Evolutionary conservation across 2,797 vertebrate species (phyloP), one percentile per base, ranked within the genome.

Genomic region (Anabacerthia variegaticeps): DNA sequence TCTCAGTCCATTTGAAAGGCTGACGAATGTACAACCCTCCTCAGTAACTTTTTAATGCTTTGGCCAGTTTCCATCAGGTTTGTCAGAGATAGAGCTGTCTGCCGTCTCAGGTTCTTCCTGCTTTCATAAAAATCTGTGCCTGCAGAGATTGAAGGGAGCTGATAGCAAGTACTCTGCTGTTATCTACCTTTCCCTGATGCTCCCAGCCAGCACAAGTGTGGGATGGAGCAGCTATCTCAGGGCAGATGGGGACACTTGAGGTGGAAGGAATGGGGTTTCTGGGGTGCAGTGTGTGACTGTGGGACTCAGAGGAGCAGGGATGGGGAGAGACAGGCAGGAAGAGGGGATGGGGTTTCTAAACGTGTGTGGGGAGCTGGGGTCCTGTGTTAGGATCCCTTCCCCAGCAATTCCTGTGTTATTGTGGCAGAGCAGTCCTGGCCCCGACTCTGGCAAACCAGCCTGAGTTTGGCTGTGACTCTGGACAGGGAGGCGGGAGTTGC

Each of bases 231-330:
- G 22, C 34, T 36, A 43, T 28, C 69, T 37, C 1, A 1, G 59
- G 46, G 9, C 48, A 37, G 18, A 34, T 0, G 1, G 27, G 41
- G 51, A 56, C 12, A 23, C 3, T 2, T 1, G 0, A 17, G 4
- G 21, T 36, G 26, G 11, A 30, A 26, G 37, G 22, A 12, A 7
- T 63, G 41, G 27, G 30, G 37, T 15, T 32, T 62, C 36, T 58
- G 39, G 67, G 52, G 4, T 26, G 3, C 12, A 0, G 3, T 5
- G 18, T 24, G 48, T 39, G 83, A 36, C 22, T 5, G 18, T 24
- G 48, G 44, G 83, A 36, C 22, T 56, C 5, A 2, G 71, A 32
- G 27, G 19, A 73, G 59, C 68, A 58, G 81, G 14, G 19, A 7
- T 34, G 2, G 3, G 30, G 21, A 61, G 36, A 48, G 36, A 7